A percentile compares a stretch with the other conserved stretches of the same genome.
Conservation (phyloP, 2,113 vertebrate genomes). For the Actenoides hombroni region DNA sequence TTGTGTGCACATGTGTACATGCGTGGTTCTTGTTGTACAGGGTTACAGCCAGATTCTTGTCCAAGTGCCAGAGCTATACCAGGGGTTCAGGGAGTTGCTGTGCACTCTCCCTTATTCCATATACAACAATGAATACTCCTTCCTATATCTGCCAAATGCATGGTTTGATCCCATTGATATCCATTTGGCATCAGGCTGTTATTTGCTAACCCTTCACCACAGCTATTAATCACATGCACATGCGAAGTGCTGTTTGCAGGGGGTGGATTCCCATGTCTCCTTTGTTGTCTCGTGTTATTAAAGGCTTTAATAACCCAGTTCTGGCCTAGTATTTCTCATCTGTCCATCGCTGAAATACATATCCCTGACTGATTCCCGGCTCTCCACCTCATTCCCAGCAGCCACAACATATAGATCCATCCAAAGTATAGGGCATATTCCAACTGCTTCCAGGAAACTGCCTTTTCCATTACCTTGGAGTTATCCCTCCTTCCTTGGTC, state of each 20-base stretch:
- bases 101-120: neutral
- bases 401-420: neutral
- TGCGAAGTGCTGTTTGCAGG: neutral
- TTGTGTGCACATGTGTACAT: conserved; percentile 63
- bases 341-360: neutral
- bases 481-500: neutral
- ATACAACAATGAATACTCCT: conserved; percentile 17
- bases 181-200: conserved; percentile 39
- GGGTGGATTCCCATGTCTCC: neutral
- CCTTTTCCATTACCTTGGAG: neutral
- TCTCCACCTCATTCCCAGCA: neutral
- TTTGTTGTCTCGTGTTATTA: neutral
- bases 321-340: neutral
- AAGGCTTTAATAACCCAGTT: neutral
- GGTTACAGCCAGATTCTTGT: conserved; percentile 59
- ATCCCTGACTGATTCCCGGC: neutral
- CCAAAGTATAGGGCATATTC: neutral
- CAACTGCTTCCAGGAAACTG: neutral
- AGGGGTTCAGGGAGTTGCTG: conserved; percentile 18
- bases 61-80: neutral
- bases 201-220: conserved; percentile 3
- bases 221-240: conserved; percentile 19
- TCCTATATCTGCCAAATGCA: conserved; percentile 28
- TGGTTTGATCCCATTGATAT: conserved; percentile 45
- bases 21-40: conserved; percentile 45